Evolutionary conservation across 2,113 vertebrate genomes (phyloP).

Genomic region (Psilopsiagon aurifrons): DNA sequence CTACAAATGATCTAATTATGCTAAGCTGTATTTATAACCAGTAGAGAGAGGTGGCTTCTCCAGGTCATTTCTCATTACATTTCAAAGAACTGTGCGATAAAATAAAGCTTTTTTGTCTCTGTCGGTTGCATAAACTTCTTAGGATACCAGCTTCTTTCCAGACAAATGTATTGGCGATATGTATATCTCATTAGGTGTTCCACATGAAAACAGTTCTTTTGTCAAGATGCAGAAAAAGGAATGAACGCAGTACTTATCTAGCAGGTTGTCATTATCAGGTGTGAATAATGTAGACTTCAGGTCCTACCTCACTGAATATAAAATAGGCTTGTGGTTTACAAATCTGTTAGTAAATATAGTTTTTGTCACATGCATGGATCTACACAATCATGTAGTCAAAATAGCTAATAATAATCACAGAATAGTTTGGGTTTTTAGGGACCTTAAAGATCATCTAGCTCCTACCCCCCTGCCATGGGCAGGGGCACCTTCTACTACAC

Average conservation of each 20-base stretch:
- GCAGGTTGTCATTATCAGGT: neutral
- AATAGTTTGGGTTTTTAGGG: neutral
- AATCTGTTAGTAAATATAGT: neutral
- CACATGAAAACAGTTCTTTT: neutral
- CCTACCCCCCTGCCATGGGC: neutral
- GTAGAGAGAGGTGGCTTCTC: neutral
- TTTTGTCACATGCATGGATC: neutral
- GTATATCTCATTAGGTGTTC: neutral
- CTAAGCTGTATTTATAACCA: neutral
- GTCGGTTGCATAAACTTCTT: neutral
- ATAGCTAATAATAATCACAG: neutral
- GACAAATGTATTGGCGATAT: neutral
- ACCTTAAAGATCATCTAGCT: neutral
- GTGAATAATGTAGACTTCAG: neutral
- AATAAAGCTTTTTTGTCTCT: neutral
- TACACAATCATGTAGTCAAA: neutral
- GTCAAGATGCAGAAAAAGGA: neutral
- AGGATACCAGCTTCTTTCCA: neutral
- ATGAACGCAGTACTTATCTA: neutral
- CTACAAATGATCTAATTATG: neutral
- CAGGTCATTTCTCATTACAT: neutral
- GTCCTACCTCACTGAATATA: neutral
- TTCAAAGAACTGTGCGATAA: neutral
- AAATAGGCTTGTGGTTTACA: neutral
- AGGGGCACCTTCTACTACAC: neutral